These are phyloP conservation scores for Tragopan temminckii DNA, from an alignment of 2,797 vertebrate species.

Conservation along the genomic window DNA sequence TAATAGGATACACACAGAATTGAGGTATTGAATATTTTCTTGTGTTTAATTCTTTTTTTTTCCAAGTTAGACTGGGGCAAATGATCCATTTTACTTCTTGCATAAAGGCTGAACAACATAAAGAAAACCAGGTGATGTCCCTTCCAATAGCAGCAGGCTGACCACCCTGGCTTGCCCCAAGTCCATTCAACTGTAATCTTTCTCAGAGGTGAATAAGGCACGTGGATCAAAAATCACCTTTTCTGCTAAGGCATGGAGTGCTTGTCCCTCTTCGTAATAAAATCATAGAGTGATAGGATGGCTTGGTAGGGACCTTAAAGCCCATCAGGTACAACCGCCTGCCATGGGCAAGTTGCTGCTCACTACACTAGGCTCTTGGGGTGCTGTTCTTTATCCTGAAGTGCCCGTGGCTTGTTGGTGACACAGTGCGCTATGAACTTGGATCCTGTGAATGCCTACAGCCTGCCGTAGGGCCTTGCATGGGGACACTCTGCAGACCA, in stretches of 20 bases:
- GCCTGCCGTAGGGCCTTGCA: background rate
- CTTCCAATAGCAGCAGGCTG: background rate
- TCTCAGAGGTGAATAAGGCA: background rate
- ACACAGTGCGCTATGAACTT: fast-evolving
- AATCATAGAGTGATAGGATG: background rate
- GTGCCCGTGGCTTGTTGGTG: fast-evolving
- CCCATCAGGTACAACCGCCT: background rate
- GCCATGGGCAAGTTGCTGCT: background rate
- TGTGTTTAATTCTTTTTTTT: background rate
- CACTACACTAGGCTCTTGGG: background rate
- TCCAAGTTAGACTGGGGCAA: too few species aligned
- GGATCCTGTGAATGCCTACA: background rate
- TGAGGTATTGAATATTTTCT: background rate
- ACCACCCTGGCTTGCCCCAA: background rate
- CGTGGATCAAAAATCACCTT: fast-evolving
- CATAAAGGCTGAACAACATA: background rate
- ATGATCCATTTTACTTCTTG: background rate
- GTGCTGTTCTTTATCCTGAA: fast-evolving
- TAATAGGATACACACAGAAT: background rate
- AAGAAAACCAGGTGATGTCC: background rate
- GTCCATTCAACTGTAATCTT: background rate
- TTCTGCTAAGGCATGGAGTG: fast-evolving
- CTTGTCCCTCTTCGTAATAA: background rate
- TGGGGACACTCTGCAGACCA: fast-evolving
- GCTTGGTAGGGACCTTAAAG: background rate